Evolutionary conservation across 2,888 invertebrate species (phyloP), one percentile per base, ranked within the genome.

Genomic region (Labia minor): DNA sequence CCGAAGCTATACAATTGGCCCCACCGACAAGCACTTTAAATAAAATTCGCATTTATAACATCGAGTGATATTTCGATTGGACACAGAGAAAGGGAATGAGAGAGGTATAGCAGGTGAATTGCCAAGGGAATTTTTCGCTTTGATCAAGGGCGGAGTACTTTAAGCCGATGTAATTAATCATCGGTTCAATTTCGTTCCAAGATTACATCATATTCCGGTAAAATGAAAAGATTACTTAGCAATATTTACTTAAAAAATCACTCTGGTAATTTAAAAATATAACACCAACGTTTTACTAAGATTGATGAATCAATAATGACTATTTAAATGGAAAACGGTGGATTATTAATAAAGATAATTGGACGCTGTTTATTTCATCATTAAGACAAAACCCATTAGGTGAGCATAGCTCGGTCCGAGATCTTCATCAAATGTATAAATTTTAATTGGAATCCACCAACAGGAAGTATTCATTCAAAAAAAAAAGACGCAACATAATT

Each of bases 291-390:
- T 4, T 49, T 49, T 49, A 49, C 6, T 49, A 49, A 49, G 49
- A 49, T 49, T 49, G 49, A 49, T 49, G 49, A 49, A 49, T 49
- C 49, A 49, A 49, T 49, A 49, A 49, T 49, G 49, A 49, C 49
- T 49, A 49, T n/a, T n/a, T n/a, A 49, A 49, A 49, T 3, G 16
- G 49, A n/a, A 49, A 49, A 2, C 49, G n/a, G 14, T 3, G 14
- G 14, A 49, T 49, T n/a, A 49, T 49, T 49, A 49, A 49, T 49
- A 49, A 49, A 49, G 49, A 49, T 49, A 49, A 49, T 49, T 49
- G 49, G 49, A 4, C 49, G n/a, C n/a, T 49, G 49, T 49, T 49
- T 49, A 49, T 26, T 26, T 26, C 26, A 26, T 26, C 26, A 26
- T 26, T 26, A 26, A 26, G 26, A 26, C 26, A 26, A 26, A 26